Evolutionary conservation across 2,888 invertebrate species (phyloP), one percentile per base, ranked within the genome.

Genomic region (Eudemis profundana): DNA sequence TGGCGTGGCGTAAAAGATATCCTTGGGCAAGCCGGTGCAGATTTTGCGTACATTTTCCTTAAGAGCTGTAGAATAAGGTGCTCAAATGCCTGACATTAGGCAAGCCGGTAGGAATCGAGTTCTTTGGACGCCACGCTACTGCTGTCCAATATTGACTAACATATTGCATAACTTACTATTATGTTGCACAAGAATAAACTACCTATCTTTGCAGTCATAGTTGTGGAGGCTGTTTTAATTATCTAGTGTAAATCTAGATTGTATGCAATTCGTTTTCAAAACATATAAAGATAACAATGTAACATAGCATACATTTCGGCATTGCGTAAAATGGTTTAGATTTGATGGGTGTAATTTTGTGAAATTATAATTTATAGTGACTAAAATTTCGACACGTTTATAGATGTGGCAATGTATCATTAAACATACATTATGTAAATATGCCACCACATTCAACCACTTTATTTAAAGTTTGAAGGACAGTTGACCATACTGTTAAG

Each of bases 371-470:
- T 47, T 38, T 59, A 59, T 27, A 57, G 14, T 23, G 3, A 36
- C 46, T 47, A 33, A 21, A 47, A 54, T 56, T 56, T 15, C 44
- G 14, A 42, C 47, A 47, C 17, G 42, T n/a, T 15, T 17, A 40
- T 14, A 8, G 56, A n/a, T 56, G 56, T 56, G 44, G 44, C 44
- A 44, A 44, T 50, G 29, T 42, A 42, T 42, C 42, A 54, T 54
- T 54, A 54, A 54, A 42, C 40, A 42, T 4, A n/a, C 42, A 54
- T 42, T 56, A 56, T 56, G 27, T 17, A 44, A 42, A 42, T 42
- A 42, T 42, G 27, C n/a, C 15, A 17, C 54, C 42, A 56, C 40
- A 12, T 42, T 54, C 4, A 27, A 42, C 17, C 29, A 7, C 14
- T 42, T n/a, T 4, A 27, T 17, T 56, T 42, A 42, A 56, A 56